Evolutionary conservation across 2,888 invertebrate species (phyloP), one percentile per base, ranked within the genome.

Genomic region (Neocrepidodera transversa): DNA sequence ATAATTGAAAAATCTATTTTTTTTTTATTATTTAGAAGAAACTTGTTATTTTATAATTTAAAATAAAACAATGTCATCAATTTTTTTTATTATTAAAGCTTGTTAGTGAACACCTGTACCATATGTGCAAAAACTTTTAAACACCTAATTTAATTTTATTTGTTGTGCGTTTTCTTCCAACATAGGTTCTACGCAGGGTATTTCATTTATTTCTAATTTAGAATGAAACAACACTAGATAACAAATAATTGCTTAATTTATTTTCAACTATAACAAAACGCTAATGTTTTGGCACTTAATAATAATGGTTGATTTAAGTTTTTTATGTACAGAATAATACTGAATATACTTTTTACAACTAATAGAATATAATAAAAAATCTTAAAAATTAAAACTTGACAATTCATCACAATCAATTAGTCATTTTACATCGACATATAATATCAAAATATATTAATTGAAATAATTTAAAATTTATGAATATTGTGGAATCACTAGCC

Each of bases 211-310:
- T 23, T 23, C 6, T 23, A 6, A 4, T 23, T 4, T 23, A 6
- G 23, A 23, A 23, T 28, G 10, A 28, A 28, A 28, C 10, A 28
- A 28, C 3, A 8, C 2, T 28, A 8, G 6, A 2, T 28, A 48
- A 45, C 47, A 49, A 49, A 53, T 40, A 26, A 30, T n/a, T n/a
- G n/a, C n/a, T n/a, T n/a, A n/a, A n/a, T 62, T 56, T 52, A 59
- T 56, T 62, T 36, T 48, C n/a, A 54, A 48, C 42, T 53, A 36
- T 28, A 58, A 58, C 52, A 59, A 56, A 59, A 49, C 48, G 18
- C 50, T 53, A 58, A 49, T 56, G 49, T 47, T 60, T 63, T 63
- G 63, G 63, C 63, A 63, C 63, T 63, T 58, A 57, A 52, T 40
- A 42, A 55, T 51, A 52, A 48, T 20, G 28, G 17, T 43, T n/a